Conservation (phyloP, 2,113 vertebrate genomes). For the Mustela nigripes region DNA sequence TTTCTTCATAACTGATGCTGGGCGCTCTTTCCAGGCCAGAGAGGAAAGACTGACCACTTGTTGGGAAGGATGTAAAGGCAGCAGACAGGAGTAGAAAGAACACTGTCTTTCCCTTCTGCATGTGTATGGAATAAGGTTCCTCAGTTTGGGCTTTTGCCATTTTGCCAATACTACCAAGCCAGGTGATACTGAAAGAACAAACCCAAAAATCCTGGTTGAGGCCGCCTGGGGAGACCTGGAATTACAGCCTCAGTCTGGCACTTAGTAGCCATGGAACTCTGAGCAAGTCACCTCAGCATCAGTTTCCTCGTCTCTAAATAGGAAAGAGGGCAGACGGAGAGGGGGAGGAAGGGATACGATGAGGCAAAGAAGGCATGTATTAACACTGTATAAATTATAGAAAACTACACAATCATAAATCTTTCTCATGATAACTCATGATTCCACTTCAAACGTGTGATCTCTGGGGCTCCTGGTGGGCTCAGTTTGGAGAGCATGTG, state of each 20-base stretch:
- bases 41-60: neutral
- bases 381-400: neutral
- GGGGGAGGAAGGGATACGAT: neutral
- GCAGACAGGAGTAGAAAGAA: neutral
- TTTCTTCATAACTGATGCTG: neutral
- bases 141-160: neutral
- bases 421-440: neutral
- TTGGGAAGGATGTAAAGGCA: neutral
- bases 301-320: neutral
- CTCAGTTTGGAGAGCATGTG: neutral
- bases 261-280: neutral
- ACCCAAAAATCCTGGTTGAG: neutral
- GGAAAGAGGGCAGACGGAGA: neutral
- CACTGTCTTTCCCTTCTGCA: neutral
- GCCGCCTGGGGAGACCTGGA: neutral
- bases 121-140: neutral
- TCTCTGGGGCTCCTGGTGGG: neutral
- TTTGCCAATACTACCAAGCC: neutral
- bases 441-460: conserved; percentile 54
- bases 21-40: neutral
- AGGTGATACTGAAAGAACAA: neutral
- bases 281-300: neutral
- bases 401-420: neutral
- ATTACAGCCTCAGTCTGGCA: neutral
- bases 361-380: neutral